A percentile compares a stretch with the other conserved stretches of the same genome.
Evolutionary conservation across 2,888 invertebrate species (phyloP).

Genomic region (Caenorhabditis sp.): DNA sequence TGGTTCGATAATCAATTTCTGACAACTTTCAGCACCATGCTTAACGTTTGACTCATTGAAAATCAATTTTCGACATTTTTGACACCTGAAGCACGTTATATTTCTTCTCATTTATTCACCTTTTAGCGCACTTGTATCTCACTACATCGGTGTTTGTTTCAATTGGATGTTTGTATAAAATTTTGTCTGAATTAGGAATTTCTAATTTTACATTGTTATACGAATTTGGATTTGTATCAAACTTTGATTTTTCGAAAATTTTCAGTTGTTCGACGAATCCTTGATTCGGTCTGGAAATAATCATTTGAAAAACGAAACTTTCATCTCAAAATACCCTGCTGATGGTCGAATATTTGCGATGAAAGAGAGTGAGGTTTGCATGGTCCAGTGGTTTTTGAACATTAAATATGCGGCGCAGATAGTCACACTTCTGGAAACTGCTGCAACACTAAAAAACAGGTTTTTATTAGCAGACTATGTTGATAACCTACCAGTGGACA

Average conservation of each 20-base stretch:
- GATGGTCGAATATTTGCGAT: constrained; percentile 15
- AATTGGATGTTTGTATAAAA: constrained; percentile 7
- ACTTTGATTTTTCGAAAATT: constrained; percentile 21
- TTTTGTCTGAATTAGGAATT: not conserved
- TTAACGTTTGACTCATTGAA: constrained; percentile 14
- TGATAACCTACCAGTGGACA: constrained; percentile 21
- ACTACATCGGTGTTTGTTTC: constrained; percentile 10
- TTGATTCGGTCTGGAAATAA: constrained; percentile 20
- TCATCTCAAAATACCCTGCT: constrained; percentile 10
- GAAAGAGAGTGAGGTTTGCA: constrained; percentile 17
- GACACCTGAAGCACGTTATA: constrained; percentile 17
- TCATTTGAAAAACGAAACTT: not conserved
- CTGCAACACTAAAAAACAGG: constrained; percentile 11
- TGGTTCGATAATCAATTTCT: constrained; percentile 20
- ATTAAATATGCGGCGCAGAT: constrained; percentile 25
- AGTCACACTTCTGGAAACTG: constrained; percentile 28
- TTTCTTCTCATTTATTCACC: not conserved
- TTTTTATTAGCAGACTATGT: not conserved
- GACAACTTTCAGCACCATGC: constrained; percentile 9
- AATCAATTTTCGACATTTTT: constrained; percentile 21
- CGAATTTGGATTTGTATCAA: not conserved
- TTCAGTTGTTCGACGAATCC: constrained; percentile 27
- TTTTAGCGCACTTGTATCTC: constrained; percentile 18
- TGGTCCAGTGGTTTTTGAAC: constrained; percentile 7
- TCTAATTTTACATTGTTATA: constrained; percentile 6